A percentile compares a stretch with the other conserved stretches of the same genome.
Conservation (phyloP, 2,113 vertebrate genomes). For the Otis tarda region DNA sequence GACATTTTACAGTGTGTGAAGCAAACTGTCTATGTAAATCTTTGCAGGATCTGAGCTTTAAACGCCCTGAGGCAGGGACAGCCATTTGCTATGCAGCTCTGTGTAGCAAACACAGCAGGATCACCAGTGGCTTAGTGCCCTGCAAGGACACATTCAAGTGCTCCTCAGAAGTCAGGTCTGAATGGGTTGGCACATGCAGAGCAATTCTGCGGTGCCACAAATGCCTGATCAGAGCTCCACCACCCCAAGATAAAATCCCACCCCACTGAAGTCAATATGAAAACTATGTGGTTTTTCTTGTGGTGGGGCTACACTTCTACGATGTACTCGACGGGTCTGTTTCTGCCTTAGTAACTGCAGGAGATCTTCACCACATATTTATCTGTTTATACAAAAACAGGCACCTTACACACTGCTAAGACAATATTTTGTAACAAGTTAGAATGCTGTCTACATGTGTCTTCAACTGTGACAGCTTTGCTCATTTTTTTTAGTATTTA, state of each 20-base stretch:
- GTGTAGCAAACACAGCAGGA: not conserved
- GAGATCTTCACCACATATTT: rapidly evolving
- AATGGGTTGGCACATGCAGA: not conserved
- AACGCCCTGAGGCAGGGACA: not conserved
- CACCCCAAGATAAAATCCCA: not conserved
- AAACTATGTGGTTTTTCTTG: not conserved
- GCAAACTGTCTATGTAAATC: not conserved
- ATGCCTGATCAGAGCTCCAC: not conserved
- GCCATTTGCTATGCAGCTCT: not conserved
- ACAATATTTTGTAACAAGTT: not conserved
- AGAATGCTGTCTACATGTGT: not conserved
- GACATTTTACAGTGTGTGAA: not conserved
- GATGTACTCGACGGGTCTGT: not conserved
- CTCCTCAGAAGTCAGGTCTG: not conserved
- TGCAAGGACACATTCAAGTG: not conserved
- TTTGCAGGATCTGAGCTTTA: not conserved
- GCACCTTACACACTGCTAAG: not conserved
- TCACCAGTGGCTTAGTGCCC: rapidly evolving
- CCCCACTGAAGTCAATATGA: not conserved
- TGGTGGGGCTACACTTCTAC: not conserved
- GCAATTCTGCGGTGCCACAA: not conserved
- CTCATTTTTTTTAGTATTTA: not conserved
- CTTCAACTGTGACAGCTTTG: not conserved
- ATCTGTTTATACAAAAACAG: not conserved
- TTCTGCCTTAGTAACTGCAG: not conserved